phyloP scores from a whole-genome alignment of 53 echinoderm and acorn worm genomes.

The Henricia sp. region DNA sequence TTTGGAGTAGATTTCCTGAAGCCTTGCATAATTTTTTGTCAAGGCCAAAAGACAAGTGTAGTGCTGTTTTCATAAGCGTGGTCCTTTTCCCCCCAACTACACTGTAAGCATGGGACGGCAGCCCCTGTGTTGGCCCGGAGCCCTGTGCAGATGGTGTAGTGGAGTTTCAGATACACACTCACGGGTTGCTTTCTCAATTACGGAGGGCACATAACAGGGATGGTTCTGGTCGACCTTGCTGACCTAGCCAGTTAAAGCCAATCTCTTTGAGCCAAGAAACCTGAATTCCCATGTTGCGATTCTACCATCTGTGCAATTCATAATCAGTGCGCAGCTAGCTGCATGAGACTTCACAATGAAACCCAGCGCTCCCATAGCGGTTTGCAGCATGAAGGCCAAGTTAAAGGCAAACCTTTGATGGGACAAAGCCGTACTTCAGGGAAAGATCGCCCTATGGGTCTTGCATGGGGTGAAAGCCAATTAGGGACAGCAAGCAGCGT shows the following conservation, averaged over 20 bases:
- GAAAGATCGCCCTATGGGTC: constrained; percentile 23
- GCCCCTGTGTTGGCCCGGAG: not conserved
- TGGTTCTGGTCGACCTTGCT: constrained; percentile 47
- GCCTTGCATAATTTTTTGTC: not conserved
- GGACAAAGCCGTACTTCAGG: constrained; percentile 48
- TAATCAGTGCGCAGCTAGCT: constrained; percentile 17
- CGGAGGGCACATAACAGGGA: constrained; percentile 60
- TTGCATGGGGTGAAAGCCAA: constrained; percentile 40
- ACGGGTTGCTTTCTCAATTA: constrained; percentile 61
- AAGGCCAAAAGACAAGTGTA: not conserved
- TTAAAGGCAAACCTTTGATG: constrained; percentile 13
- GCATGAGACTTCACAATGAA: constrained; percentile 16
- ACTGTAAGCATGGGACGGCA: not conserved
- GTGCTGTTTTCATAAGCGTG: not conserved
- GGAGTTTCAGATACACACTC: constrained; percentile 8
- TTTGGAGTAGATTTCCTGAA: not conserved
- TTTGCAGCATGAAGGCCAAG: not conserved
- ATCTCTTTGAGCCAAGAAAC: constrained; percentile 43
- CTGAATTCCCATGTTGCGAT: constrained; percentile 62
- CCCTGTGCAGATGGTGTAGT: not conserved
- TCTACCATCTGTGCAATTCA: constrained; percentile 53
- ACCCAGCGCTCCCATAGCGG: not conserved
- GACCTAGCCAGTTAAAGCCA: constrained; percentile 56
- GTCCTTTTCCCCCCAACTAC: not conserved
- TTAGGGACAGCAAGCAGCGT: constrained; percentile 21